Conservation (phyloP, 53 echinoderm and acorn worm genomes). For the Paracentrotus lividus region DNA sequence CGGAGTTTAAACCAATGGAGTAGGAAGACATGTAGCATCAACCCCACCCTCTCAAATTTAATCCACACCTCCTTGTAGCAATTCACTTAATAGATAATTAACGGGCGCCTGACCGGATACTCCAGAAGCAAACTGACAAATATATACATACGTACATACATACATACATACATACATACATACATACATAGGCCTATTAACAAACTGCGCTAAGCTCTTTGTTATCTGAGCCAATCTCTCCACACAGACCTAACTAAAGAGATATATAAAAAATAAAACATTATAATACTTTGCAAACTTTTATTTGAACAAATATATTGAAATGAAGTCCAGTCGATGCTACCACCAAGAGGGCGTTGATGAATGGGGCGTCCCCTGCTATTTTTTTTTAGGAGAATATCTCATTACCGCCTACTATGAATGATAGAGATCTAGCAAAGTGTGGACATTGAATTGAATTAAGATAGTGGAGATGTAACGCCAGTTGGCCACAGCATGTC, state of each 20-base stretch:
- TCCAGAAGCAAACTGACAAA: too few relatives aligned
- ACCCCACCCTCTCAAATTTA: too few relatives aligned
- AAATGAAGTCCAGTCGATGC: background rate
- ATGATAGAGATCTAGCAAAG: background rate
- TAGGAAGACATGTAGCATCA: too few relatives aligned
- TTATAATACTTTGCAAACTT: background rate
- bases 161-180: background rate
- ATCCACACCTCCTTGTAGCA: too few relatives aligned
- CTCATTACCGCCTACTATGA: slow-evolving; percentile 12
- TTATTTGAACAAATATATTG: background rate
- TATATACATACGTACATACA: too few relatives aligned
- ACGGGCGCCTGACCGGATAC: too few relatives aligned
- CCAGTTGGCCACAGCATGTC: slow-evolving; percentile 34
- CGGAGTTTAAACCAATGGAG: background rate
- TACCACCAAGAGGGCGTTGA: background rate
- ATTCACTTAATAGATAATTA: too few relatives aligned
- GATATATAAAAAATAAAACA: background rate
- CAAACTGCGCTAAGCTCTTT: too few relatives aligned
- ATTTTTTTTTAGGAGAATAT: background rate
- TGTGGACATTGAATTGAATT: slow-evolving; percentile 10
- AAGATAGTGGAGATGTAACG: slow-evolving; percentile 49
- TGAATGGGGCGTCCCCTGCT: background rate
- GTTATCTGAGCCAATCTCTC: too few relatives aligned
- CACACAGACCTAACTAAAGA: background rate
- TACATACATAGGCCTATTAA: too few relatives aligned